These are phyloP conservation scores for Bicyclus anynana DNA, from an alignment of 1,140 invertebrate genomes.

Conservation along the genomic window DNA sequence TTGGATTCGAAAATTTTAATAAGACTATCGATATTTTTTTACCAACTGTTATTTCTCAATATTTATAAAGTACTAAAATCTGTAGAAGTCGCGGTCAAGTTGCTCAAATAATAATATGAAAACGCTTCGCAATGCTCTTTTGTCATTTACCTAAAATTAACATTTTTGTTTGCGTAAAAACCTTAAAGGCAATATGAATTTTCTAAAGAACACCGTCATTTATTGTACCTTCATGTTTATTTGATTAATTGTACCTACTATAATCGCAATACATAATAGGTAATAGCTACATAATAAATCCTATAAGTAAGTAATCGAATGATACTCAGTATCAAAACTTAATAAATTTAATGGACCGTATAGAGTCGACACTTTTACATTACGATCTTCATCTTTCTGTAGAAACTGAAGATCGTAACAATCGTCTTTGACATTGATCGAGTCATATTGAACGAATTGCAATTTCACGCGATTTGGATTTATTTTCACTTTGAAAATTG, in stretches of 20 bases:
- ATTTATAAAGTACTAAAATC: background rate
- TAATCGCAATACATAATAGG: too few species aligned
- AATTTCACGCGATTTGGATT: slow-evolving; percentile 11
- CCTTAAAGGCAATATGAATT: too few species aligned
- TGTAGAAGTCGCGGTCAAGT: background rate
- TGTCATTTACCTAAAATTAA: background rate
- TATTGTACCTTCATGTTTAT: too few species aligned
- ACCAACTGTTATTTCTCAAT: background rate
- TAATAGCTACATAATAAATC: too few species aligned
- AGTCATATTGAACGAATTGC: slow-evolving; percentile 5
- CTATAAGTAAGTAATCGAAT: too few species aligned
- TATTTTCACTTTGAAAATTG: slow-evolving; percentile 9
- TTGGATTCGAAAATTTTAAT: background rate
- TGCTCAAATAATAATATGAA: slow-evolving; percentile 4
- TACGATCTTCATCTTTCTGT: background rate
- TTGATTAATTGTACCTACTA: too few species aligned
- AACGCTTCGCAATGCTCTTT: background rate
- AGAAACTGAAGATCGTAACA: background rate
- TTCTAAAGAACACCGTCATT: too few species aligned
- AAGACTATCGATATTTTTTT: background rate
- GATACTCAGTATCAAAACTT: too few species aligned
- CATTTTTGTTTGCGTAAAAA: background rate
- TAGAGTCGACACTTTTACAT: background rate
- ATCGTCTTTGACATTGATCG: slow-evolving; percentile 5
- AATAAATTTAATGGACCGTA: background rate